These are phyloP conservation scores for Micromys minutus DNA, from an alignment of 2,113 vertebrate genomes.

Conservation along the genomic window DNA sequence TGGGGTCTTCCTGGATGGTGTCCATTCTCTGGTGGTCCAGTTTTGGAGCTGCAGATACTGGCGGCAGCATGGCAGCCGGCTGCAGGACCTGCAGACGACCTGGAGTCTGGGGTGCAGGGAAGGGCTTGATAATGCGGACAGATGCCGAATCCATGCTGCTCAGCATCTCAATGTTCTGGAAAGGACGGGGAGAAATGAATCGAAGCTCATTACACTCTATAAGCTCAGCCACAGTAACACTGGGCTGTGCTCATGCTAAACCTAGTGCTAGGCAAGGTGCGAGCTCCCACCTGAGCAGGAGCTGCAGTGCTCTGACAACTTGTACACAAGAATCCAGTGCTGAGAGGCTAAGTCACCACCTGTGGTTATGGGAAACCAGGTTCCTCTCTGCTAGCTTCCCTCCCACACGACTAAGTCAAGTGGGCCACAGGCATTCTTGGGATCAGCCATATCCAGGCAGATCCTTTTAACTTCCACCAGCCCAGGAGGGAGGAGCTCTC, in stretches of 20 bases:
- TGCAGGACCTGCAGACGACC: conserved; percentile 85
- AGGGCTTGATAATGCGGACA: conserved; percentile 91
- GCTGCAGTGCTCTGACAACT: neutral
- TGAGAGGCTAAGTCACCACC: neutral
- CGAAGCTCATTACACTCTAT: fast-evolving
- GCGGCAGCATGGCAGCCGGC: conserved; percentile 34
- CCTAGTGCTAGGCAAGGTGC: no score
- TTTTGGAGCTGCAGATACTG: conserved; percentile 82
- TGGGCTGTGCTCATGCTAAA: fast-evolving
- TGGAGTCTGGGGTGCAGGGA: conserved; percentile 81
- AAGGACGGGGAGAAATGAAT: neutral
- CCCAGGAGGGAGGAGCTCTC: neutral
- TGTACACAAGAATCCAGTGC: no score
- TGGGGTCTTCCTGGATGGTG: conserved; percentile 98
- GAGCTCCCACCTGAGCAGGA: neutral
- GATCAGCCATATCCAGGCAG: neutral
- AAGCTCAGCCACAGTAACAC: fast-evolving
- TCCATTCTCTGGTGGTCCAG: conserved; percentile 92
- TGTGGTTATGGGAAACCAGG: fast-evolving
- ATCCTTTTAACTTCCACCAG: neutral
- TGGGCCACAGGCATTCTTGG: no score
- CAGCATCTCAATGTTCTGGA: conserved; percentile 93
- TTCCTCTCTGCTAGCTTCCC: neutral
- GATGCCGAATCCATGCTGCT: conserved; percentile 92
- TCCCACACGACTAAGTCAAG: fast-evolving